Conservation (phyloP, 1,140 invertebrate species). For the Saxidomus purpurata region DNA sequence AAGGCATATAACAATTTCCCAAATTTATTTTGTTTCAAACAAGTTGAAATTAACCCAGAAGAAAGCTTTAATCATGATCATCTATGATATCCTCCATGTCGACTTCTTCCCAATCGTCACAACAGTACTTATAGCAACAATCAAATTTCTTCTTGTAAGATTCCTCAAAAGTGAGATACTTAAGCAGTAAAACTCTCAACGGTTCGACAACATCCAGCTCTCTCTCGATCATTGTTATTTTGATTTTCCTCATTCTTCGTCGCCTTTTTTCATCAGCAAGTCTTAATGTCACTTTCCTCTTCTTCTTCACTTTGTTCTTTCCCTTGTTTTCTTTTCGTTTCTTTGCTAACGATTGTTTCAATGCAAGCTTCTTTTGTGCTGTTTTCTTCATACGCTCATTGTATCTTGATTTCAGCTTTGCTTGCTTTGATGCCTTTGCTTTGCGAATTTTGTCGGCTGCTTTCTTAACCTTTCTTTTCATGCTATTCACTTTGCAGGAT, state of each 20-base stretch:
- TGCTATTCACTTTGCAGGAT: background rate
- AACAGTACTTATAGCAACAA: constrained; percentile 26
- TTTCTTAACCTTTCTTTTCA: background rate
- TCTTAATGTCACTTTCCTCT: background rate
- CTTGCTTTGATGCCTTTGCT: too few species aligned
- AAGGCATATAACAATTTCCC: background rate
- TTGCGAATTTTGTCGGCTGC: background rate
- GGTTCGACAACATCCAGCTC: background rate
- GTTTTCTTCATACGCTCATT: background rate
- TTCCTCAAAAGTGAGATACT: constrained; percentile 26
- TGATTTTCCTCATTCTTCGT: background rate
- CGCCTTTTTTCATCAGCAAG: background rate
- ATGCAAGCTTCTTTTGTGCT: background rate
- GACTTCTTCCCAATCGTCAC: constrained; percentile 39
- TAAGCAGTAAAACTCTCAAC: constrained; percentile 1
- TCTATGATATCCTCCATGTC: constrained; percentile 22
- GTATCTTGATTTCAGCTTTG: background rate
- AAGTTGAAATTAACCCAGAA: background rate
- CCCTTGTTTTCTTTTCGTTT: constrained; percentile 5
- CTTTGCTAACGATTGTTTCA: constrained; percentile 6
- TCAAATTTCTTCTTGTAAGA: background rate
- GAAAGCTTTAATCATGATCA: background rate
- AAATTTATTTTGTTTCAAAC: background rate
- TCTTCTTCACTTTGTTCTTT: background rate
- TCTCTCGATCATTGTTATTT: constrained; percentile 22